Evolutionary conservation across 2,113 vertebrate species (phyloP), one percentile per base, ranked within the genome.

Genomic region (Pachycephala philippinensis): DNA sequence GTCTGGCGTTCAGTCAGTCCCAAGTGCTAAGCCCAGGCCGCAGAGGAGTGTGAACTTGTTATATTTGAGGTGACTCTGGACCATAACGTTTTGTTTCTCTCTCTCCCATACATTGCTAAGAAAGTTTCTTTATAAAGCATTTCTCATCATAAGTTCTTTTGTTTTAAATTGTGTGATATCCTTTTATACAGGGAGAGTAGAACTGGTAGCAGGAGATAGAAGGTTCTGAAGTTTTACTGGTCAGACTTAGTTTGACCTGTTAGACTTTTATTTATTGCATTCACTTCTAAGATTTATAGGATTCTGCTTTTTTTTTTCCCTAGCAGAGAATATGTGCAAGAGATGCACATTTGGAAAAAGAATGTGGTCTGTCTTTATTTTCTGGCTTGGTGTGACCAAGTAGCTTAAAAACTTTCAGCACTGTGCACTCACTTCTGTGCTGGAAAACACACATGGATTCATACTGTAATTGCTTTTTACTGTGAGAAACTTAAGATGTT

Each of bases 321-420:
- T 40, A 57, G n/a, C 39, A 83, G 50, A 39, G 16, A 65, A 22
- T 72, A 49, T 24, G 15, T 66, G 13, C 26, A 45, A 42, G 39
- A 64, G 14, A 53, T 76, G 40, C 4, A n/a, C 39, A 30, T 54
- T 50, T 70, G 40, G 42, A 39, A 59, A 35, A 81, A 72, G 28
- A 26, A 9, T 77, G 47, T 2, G 1, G 4, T 54, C 17, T 49
- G 0, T 76, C 23, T 31, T 2, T 27, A 0, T 75, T 50, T 82
- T 71, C 35, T 65, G 47, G 5, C 14, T 83, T 86, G 10, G 13
- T 87, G 39, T 70, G n/a, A 35, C 26, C 16, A 57, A 30, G 16
- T 42, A 54, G 13, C 64, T 68, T 6, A 27, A 13, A 68, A 89
- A 57, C 21, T 80, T 77, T 18, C 4, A 61, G 28, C 50, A 9